Percentiles rank a stretch among this genome's conserved stretches.
Evolutionary conservation across 2,797 vertebrate genomes (phyloP).

Genomic region (Taeniopygia guttata): DNA sequence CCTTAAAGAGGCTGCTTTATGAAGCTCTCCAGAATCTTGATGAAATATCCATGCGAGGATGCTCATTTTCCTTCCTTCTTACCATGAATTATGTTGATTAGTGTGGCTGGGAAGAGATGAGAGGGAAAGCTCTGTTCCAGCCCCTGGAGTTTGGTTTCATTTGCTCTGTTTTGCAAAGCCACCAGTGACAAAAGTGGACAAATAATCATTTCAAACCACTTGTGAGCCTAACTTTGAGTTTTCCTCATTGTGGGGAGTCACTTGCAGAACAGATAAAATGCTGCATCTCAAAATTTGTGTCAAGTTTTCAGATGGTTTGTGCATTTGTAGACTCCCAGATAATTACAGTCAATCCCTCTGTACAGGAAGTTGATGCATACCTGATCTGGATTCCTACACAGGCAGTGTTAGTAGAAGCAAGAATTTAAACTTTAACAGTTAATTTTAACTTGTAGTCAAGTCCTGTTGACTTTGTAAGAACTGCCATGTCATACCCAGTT

Average conservation of each 20-base stretch:
- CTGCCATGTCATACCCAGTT: not conserved
- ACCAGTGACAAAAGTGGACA: not conserved
- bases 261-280: not conserved
- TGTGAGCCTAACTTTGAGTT: not conserved
- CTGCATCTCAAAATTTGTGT: not conserved
- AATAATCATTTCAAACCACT: not conserved
- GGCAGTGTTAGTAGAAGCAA: not conserved
- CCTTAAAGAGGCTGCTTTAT: constrained; percentile 63
- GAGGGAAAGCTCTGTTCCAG: not conserved
- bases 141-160: not conserved
- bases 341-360: not conserved
- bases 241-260: not conserved
- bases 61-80: constrained; percentile 18
- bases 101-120: constrained; percentile 1
- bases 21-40: constrained; percentile 64
- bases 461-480: not conserved
- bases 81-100: constrained; percentile 55
- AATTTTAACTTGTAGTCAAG: not conserved
- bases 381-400: not conserved
- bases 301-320: not conserved
- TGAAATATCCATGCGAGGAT: constrained; percentile 47
- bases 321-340: not conserved
- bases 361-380: not conserved
- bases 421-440: not conserved
- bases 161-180: not conserved